Base-by-base conservation (phyloP, 1,140 invertebrate species). In the Epicauta chinensis region DNA sequence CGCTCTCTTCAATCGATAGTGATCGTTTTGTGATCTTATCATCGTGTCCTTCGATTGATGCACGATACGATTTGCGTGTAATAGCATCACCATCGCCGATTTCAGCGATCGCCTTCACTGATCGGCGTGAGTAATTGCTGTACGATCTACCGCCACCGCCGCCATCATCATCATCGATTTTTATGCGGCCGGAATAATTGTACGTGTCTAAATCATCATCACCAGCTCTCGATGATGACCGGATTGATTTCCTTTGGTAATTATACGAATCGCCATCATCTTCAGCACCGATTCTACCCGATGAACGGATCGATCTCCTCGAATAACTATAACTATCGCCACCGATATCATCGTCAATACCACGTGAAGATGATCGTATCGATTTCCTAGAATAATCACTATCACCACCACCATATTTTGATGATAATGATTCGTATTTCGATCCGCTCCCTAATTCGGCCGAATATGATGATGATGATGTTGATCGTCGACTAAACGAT, bases 401-500 rank as follows among this genome's bases (percentile, higher is more conserved):
- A 46, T 48, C 30, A 23, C 38, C 43, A 15, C 39, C 53, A 11
- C 30, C 48, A 29, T 66, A 66, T 49, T 62, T 63, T 4, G 51
- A 49, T 7, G 61, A 52, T 11, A 60, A n/a, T 9, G 42, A 37
- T 5, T 63, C 62, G 23, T 66, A 66, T 48, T 60, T 64, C 7
- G 56, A 60, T 1, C 49, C 48, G 15, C 61, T 53, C 9, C 46
- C 45, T 32, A 53, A 53, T 9, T 64, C 60, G 16, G 51, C 55
- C 10, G 38, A 53, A 13, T 23, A 23, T 23, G 23, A 58, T 11
- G 64, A 61, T 11, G 62, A 61, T 34, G 53, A 51, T 5, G 46
- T 52, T 3, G 62, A 53, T 49, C 63, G 56, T 40, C 64, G 49
- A 17, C 52, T 60, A 52, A 61, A 64, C n/a, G 65, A 64, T 7